Conservation (phyloP, 2,113 vertebrate genomes). For the Aplodontia rufa region DNA sequence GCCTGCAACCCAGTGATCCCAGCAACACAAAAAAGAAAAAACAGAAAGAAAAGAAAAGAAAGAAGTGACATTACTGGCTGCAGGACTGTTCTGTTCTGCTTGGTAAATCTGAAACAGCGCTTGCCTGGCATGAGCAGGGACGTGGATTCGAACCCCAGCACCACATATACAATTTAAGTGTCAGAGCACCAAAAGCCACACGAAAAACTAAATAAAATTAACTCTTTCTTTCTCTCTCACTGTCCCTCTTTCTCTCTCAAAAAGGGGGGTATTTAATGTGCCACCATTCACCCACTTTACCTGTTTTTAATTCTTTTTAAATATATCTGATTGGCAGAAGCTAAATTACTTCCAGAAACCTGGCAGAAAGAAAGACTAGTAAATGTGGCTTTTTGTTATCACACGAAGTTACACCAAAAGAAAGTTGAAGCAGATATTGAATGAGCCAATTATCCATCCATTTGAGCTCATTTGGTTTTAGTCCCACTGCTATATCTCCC, state of each 20-base stretch:
- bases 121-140: too few relatives aligned
- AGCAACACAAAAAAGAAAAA: not conserved
- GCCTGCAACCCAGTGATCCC: not conserved
- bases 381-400: not conserved
- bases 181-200: too few relatives aligned
- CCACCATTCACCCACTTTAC: not conserved
- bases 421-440: not conserved
- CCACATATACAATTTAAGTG: too few relatives aligned
- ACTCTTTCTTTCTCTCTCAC: too few relatives aligned
- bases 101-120: not conserved
- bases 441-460: not conserved
- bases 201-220: too few relatives aligned
- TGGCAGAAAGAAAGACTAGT: not conserved
- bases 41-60: not conserved
- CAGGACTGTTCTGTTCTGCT: not conserved
- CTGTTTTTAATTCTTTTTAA: not conserved
- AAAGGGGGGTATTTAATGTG: not conserved
- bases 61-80: not conserved
- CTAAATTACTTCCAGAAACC: not conserved
- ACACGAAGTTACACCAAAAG: not conserved
- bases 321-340: not conserved
- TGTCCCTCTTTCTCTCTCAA: too few relatives aligned
- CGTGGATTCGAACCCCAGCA: too few relatives aligned
- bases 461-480: not conserved
- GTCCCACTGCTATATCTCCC: not conserved